Conservation (phyloP, 1,140 invertebrate genomes). For the Hermatobates lingyangjiaoensis region DNA sequence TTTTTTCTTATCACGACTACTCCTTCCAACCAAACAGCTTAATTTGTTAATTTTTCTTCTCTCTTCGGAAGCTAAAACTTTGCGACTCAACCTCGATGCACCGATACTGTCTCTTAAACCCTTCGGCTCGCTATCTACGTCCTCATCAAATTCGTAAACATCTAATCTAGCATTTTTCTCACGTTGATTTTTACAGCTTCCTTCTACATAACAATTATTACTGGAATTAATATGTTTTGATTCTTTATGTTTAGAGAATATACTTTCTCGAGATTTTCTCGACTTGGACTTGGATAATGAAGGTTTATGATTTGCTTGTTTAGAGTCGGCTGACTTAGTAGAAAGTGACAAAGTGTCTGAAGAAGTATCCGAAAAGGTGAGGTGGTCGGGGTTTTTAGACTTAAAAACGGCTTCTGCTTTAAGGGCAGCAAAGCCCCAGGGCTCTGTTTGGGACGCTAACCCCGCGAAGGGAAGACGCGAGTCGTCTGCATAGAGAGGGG, state of each 20-base stretch:
- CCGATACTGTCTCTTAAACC: background rate
- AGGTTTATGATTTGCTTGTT: too few relatives aligned
- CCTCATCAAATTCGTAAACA: background rate
- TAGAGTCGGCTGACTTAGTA: too few relatives aligned
- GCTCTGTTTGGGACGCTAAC: slow-evolving; percentile 24
- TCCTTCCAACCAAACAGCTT: background rate
- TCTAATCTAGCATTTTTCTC: too few relatives aligned
- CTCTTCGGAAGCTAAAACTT: background rate
- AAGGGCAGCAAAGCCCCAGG: slow-evolving; percentile 66
- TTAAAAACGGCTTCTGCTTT: slow-evolving; percentile 1
- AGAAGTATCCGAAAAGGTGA: too few relatives aligned
- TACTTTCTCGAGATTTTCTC: too few relatives aligned
- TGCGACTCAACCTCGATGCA: background rate
- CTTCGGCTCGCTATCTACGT: background rate
- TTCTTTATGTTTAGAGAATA: too few relatives aligned
- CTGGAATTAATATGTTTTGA: too few relatives aligned
- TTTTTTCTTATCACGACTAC: slow-evolving; percentile 8
- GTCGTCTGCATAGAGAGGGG: slow-evolving; percentile 8
- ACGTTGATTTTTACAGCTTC: too few relatives aligned
- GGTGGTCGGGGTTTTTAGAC: background rate
- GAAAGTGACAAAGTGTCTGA: too few relatives aligned
- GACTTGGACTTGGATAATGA: too few relatives aligned
- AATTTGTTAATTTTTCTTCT: background rate
- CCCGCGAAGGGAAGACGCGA: slow-evolving; percentile 18
- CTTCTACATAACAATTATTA: too few relatives aligned